Percentiles rank a stretch among this genome's conserved stretches.
Conservation (phyloP, 2,888 invertebrate species). For the Caenorhabditis afra region DNA sequence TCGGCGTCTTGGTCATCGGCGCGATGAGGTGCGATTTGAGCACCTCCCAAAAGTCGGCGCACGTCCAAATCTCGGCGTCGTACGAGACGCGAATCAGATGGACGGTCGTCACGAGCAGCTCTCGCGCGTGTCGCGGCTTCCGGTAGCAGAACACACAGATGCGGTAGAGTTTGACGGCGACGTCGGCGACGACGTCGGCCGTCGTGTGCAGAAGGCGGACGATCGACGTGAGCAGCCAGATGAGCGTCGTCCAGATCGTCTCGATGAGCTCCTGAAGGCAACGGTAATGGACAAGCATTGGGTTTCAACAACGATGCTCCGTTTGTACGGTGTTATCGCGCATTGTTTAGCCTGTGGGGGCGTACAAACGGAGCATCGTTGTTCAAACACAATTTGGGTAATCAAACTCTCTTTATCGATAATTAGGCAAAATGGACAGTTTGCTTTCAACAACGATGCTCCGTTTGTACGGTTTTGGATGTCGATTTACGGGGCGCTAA, state of each 20-base stretch:
- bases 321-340: no score
- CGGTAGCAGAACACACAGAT: constrained; percentile 45
- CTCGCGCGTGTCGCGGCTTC: constrained; percentile 44
- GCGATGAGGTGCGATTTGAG: constrained; percentile 31
- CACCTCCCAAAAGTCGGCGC: constrained; percentile 37
- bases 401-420: no score
- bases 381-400: no score
- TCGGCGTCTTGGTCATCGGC: constrained; percentile 43
- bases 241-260: constrained; percentile 19
- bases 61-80: constrained; percentile 56
- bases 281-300: background rate
- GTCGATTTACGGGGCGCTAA: no score
- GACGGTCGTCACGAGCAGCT: constrained; percentile 34
- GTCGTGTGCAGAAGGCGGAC: constrained; percentile 29
- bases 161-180: constrained; percentile 32
- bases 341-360: no score
- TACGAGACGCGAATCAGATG: constrained; percentile 50
- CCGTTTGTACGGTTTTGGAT: no score
- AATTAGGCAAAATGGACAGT: no score
- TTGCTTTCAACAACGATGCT: no score
- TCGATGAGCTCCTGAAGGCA: constrained; percentile 34
- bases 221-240: constrained; percentile 31
- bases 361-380: no score
- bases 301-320: no score
- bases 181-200: constrained; percentile 29